These are phyloP conservation scores for Ptychochromis oligacanthus DNA, from an alignment of 2,113 vertebrate genomes.

Conservation along the genomic window DNA sequence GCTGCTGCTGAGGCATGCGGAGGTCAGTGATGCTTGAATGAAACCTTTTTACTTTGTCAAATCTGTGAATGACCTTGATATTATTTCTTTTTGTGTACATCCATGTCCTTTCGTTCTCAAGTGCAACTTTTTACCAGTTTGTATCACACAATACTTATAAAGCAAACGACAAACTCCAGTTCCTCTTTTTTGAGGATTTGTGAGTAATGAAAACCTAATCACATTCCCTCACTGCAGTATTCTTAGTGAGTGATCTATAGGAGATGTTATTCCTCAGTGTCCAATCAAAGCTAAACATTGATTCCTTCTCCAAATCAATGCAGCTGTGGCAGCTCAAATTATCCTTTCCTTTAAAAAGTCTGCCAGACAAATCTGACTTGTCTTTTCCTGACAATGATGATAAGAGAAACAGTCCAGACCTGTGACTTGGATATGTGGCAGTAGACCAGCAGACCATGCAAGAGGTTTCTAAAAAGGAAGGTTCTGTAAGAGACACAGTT, in stretches of 20 bases:
- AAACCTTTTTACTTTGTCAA: background rate
- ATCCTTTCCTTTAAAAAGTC: conserved; percentile 43
- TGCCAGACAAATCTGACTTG: conserved; percentile 42
- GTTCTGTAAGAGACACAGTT: background rate
- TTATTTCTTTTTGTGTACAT: background rate
- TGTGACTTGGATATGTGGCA: conserved; percentile 16
- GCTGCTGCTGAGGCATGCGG: background rate
- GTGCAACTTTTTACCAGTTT: background rate
- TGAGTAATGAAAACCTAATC: conserved; percentile 1
- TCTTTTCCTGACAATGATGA: conserved; percentile 49
- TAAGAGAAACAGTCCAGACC: conserved; percentile 21
- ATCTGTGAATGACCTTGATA: background rate
- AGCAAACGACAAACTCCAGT: background rate
- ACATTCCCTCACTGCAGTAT: conserved; percentile 21
- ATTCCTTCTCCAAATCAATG: conserved; percentile 58
- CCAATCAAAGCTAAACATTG: conserved; percentile 63
- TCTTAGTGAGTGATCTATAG: conserved; percentile 49
- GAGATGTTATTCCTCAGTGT: conserved; percentile 64
- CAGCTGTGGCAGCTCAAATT: conserved; percentile 55
- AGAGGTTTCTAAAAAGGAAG: conserved; percentile 13
- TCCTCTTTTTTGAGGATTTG: background rate
- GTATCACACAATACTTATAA: background rate
- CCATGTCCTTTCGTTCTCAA: background rate
- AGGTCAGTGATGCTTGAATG: background rate
- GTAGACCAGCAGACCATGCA: conserved; percentile 1